Evolutionary conservation across 2,888 invertebrate genomes (phyloP), one percentile per base, ranked within the genome.

Genomic region (Augochlorella aurata): DNA sequence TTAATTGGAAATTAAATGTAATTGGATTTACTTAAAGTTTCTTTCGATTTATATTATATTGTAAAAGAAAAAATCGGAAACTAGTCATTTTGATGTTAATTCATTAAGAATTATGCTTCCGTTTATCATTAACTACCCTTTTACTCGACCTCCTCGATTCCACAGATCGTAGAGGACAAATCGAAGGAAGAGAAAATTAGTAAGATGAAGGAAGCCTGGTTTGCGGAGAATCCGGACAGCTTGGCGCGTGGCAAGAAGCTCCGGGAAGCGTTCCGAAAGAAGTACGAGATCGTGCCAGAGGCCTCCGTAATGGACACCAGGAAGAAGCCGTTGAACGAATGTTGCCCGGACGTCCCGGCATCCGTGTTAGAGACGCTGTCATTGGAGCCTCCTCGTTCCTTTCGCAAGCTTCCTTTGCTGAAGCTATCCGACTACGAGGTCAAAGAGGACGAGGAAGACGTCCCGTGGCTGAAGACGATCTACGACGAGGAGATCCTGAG

Each of bases 171-270:
- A 3, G 79, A 81, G 47, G 88, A 90, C 47, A 79, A 58, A 18
- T 79, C 69, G 3, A 86, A 77, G 45, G 82, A 85, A 16, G 52
- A 70, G n/a, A 85, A 87, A 49, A 87, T 91, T 47, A 70, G 52
- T 1, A 50, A 70, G 16, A 54, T 90, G 73, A 90, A 88, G 66
- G 82, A 84, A 44, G 49, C 74, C 5, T 91, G 90, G 90, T 72
- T 81, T 50, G 74, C 44, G 14, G 81, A 86, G 7, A 87, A 90
- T 24, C 70, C 87, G 0, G 83, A 72, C 54, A 87, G 89, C 21
- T 65, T 81, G 10, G 58, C 83, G 10, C 91, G 88, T 0, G 90
- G 91, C 8, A 85, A 66, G 29, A 69, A 79, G 10, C 67, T 90
- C 8, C 78, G 89, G 18, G 85, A 87, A 67, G 58, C 67, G 7